Conservation (phyloP, 2,888 invertebrate species). For the Parapristionchus giblindavisi region DNA sequence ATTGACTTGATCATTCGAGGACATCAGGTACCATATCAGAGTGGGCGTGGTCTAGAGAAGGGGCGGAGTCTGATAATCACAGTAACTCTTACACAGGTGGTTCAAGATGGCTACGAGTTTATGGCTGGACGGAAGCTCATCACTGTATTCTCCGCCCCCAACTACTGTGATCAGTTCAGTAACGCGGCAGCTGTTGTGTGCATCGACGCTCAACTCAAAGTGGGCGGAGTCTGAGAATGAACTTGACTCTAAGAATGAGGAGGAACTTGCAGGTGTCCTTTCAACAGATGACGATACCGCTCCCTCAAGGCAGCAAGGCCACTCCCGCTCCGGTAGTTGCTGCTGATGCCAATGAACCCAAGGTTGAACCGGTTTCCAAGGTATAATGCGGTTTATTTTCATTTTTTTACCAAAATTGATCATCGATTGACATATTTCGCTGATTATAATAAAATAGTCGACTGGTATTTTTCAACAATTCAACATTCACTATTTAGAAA, state of each 20-base stretch:
- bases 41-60: neutral
- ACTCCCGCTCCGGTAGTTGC: constrained; percentile 45
- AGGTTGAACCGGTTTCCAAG: constrained; percentile 27
- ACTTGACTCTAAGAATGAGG: too few relatives aligned
- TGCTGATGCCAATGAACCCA: constrained; percentile 39
- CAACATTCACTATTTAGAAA: too few relatives aligned
- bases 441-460: too few relatives aligned
- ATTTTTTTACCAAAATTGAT: too few relatives aligned
- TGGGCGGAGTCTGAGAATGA: too few relatives aligned
- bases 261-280: constrained; percentile 41
- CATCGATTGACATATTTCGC: too few relatives aligned
- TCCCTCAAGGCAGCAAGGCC: constrained; percentile 39
- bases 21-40: constrained; percentile 19
- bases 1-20: constrained; percentile 2
- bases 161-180: constrained; percentile 50
- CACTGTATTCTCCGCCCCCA: constrained; percentile 30
- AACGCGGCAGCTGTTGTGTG: constrained; percentile 64
- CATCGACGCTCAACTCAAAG: constrained; percentile 56
- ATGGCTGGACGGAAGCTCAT: constrained; percentile 13
- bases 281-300: constrained; percentile 44
- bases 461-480: too few relatives aligned
- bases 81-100: constrained; percentile 4
- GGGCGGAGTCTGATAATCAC: too few relatives aligned
- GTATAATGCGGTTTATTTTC: too few relatives aligned
- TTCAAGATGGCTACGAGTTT: neutral